Conservation (phyloP, 2,888 invertebrate species). For the Xylocampa areola region DNA sequence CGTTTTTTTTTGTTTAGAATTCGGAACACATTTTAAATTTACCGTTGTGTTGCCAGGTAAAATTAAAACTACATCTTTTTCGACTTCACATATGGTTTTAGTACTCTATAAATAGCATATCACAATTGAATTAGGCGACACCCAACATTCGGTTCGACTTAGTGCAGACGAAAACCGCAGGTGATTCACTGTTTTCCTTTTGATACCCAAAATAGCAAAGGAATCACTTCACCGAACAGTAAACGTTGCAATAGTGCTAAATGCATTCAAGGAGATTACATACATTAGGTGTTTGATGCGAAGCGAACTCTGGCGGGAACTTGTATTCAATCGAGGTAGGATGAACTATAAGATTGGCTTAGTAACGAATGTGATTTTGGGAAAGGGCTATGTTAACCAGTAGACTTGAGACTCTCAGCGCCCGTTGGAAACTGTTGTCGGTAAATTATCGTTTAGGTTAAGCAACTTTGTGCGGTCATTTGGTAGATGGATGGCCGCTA, state of each 20-base stretch:
- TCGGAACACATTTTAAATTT: no score
- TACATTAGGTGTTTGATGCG: constrained; percentile 11
- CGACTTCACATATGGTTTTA: constrained; percentile 1
- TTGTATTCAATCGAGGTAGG: no score
- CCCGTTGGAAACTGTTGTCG: no score
- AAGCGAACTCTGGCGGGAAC: constrained; percentile 5
- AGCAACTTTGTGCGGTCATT: no score
- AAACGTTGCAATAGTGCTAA: constrained; percentile 38
- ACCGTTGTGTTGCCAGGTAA: constrained; percentile 14
- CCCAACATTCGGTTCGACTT: constrained; percentile 13
- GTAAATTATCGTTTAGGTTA: no score
- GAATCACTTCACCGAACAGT: constrained; percentile 32
- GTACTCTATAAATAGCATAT: constrained; percentile 11
- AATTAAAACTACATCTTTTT: not conserved
- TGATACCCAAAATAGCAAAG: constrained; percentile 37
- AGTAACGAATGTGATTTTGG: no score
- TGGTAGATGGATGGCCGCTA: no score
- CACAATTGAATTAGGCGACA: constrained; percentile 25
- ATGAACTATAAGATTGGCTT: no score
- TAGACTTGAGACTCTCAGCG: no score
- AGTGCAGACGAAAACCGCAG: constrained; percentile 9
- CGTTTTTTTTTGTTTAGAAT: no score
- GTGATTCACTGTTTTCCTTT: constrained; percentile 49
- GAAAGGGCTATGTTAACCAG: no score
- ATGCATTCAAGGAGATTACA: constrained; percentile 33